Conservation (phyloP, 2,888 invertebrate genomes). For the Amphipyra berbera region DNA sequence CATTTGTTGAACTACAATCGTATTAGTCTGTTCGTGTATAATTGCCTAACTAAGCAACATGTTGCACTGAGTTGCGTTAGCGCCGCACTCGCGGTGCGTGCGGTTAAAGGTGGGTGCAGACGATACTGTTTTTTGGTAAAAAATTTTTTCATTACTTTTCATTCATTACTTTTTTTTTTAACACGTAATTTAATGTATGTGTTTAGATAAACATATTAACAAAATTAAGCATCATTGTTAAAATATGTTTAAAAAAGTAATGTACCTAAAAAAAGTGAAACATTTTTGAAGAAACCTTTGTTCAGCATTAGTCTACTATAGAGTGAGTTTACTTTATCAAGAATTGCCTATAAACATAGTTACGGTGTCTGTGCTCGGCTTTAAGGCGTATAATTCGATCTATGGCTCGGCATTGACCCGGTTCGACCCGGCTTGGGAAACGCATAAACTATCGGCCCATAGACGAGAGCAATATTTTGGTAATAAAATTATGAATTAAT, state of each 20-base stretch:
- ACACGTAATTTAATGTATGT: too few species aligned
- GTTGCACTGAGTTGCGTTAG: neutral
- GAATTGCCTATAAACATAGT: neutral
- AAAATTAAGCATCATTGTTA: too few species aligned
- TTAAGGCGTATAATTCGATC: neutral
- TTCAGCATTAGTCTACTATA: too few species aligned
- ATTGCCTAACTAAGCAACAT: neutral
- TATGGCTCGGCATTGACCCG: neutral
- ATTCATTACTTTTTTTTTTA: too few species aligned
- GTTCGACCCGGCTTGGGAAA: neutral
- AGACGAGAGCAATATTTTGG: neutral
- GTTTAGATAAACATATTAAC: too few species aligned
- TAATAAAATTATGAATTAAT: too few species aligned
- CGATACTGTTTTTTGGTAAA: neutral
- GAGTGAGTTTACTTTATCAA: too few species aligned
- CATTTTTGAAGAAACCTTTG: too few species aligned
- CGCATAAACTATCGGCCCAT: neutral
- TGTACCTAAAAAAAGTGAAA: too few species aligned
- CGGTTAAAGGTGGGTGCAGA: neutral
- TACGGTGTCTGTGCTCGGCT: neutral
- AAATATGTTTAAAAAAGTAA: too few species aligned
- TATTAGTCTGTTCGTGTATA: neutral
- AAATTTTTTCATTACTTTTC: neutral
- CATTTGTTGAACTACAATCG: too few species aligned
- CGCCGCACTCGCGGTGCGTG: neutral